Evolutionary conservation across 2,113 vertebrate genomes (phyloP), one percentile per base, ranked within the genome.

Genomic region (Platysteira castanea): DNA sequence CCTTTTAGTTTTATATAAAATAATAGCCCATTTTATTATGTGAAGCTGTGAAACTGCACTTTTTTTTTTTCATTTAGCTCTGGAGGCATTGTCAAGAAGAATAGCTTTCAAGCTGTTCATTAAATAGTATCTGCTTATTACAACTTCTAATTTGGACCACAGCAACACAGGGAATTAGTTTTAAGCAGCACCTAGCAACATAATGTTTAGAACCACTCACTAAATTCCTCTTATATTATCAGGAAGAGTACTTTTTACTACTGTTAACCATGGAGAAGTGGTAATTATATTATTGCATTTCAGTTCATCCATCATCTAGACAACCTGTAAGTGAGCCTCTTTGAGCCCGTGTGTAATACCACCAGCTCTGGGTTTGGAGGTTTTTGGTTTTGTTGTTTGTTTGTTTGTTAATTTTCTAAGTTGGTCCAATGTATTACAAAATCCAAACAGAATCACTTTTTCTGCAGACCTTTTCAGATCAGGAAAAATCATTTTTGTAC

Each of bases 1-100:
- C 31, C 44, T 76, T 86, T 84, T 61, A 39, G 7, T 76, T 46
- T 87, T 77, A 78, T 78, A 61, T 65, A 69, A 97, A 85, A 65
- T 47, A 82, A 85, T 10, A 69, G 15, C 23, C 35, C 44, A 53
- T 61, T 89, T 95, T 88, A 42, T 44, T 50, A 92, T 39, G 56
- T 59, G 59, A 83, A 75, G 78, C 89, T 79, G 50, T 79, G 83
- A 92, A 96, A 70, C 26, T 73, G 16, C 4, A 56, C 46, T 31
- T 91, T 97, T 95, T 91, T 97, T 95, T 91, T 91, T 96, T 95
- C 57, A 77, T 52, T 65, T n/a, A 85, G 23, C 46, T 92, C 41
- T 59, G 46, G 46, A 67, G 67, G 65, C 57, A 85, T 30, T 95
- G 46, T 68, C 26, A 35, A 64, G 79, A 61, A 69, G 84, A 89